Base-by-base conservation (phyloP, 2,113 vertebrate genomes). In the Prolemur simus region DNA sequence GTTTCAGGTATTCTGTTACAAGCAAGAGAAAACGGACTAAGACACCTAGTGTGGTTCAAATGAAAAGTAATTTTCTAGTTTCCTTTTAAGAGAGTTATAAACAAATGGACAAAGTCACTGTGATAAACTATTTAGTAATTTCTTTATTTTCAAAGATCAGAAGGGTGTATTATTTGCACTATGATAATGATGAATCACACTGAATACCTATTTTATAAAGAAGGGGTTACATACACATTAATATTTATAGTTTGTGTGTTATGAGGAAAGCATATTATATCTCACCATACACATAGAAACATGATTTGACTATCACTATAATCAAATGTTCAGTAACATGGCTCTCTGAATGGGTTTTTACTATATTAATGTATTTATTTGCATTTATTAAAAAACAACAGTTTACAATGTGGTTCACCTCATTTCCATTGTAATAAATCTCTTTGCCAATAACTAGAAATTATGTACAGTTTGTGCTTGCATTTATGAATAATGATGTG, bases 51-150 rank as follows among this genome's bases (percentile, higher is more conserved):
- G 3, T 37, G 20, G 1, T 21, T 73, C 21, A 68, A 20, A 74
- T 9, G 20, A 80, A 84, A 94, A 87, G 80, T 13, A 82, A 3
- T 17, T 86, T 87, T 66, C 68, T 49, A 21, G 20, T 42, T 91
- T 93, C 11, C 13, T 45, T 83, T 74, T 82, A 76, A 73, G 34
- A 82, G 13, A 78, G 11, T n/a, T 95, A 3, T 80, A 74, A 89
- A 69, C 47, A 76, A 37, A 45, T 87, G n/a, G 68, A 76, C 64
- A 78, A 93, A 83, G 54, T 78, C 45, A 91, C 15, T 47, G 82
- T 97, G 68, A 87, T 86, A 94, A 96, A 96, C 66, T 39, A 95
- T 87, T 71, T 37, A 87, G 73, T 64, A 93, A 76, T 69, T 45
- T 29, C 37, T 85, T n/a, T 74, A 29, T 1, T 93, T 92, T 92